Evolutionary conservation across 1,140 invertebrate genomes (phyloP), one percentile per base, ranked within the genome.

Genomic region (Nephila pilipes): DNA sequence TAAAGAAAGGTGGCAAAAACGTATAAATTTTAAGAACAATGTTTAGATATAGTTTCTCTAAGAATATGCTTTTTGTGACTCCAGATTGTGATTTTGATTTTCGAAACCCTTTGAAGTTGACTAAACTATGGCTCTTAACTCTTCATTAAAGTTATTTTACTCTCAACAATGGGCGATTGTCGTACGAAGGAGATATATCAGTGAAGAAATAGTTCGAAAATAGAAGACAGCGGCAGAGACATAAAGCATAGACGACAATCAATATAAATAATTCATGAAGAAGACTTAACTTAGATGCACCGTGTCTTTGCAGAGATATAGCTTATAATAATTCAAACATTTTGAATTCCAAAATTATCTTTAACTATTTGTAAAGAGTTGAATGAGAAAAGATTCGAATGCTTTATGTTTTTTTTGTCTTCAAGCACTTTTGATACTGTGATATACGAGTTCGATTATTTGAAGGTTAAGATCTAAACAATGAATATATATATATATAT

Each of bases 211-310:
- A 75, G 10, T 29, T 2, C 69, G 36, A 75, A 75, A 75, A 75
- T 75, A 75, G 69, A 75, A 32, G 58, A 60, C 22, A 60, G 58
- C 58, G 58, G 0, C 22, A 22, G 22, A 60, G 58, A 20, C 20
- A 18, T 60, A 60, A 75, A 65, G 25, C 63, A 65, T 29, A 10
- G 4, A 16, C 32, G 14, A 75, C 29, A 20, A 18, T 36, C 3
- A 36, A 20, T 25, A 75, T 75, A 75, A 75, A 75, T 75, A 36
- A 75, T 75, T 75, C 69, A 75, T 75, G 69, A 75, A 36, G 25
- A 75, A 32, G 69, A 5, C 16, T 20, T 36, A 14, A 75, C 16
- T 29, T 75, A 46, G 46, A 46, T 75, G 32, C 46, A 46, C 14
- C 14, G 4, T 36, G 14, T 36, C 18, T 20, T 36, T 75, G 14